Percentiles rank a stretch among this genome's conserved stretches.
Evolutionary conservation across 53 echinoderm and acorn worm species (phyloP).

Genomic region (Arbacia lixula): DNA sequence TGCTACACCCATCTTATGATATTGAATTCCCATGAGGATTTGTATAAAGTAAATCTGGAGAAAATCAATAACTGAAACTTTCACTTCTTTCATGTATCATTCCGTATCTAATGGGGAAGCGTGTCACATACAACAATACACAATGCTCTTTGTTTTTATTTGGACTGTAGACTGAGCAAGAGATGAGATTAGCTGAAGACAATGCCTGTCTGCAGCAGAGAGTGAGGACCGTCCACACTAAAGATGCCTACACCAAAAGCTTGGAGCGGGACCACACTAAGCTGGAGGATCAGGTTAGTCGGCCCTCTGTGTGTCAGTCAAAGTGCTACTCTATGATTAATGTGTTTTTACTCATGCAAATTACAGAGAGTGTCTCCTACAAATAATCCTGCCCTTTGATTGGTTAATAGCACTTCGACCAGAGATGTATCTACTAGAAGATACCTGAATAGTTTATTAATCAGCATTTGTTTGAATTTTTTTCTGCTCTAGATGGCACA

Average conservation of each 20-base stretch:
- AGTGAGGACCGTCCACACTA: slow-evolving; percentile 64
- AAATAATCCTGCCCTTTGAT: too few relatives aligned
- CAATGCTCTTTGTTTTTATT: neutral
- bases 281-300: slow-evolving; percentile 71
- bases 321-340: too few relatives aligned
- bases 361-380: too few relatives aligned
- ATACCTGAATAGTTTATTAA: neutral
- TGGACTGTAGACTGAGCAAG: slow-evolving; percentile 70
- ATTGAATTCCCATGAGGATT: neutral
- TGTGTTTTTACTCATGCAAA: too few relatives aligned
- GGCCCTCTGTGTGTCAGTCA: too few relatives aligned
- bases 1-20: neutral
- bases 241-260: slow-evolving; percentile 66
- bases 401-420: too few relatives aligned
- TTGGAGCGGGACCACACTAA: slow-evolving; percentile 76
- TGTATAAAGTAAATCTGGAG: too few relatives aligned
- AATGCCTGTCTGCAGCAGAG: slow-evolving; percentile 74
- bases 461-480: neutral
- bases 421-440: too few relatives aligned
- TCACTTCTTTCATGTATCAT: too few relatives aligned
- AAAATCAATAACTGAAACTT: too few relatives aligned
- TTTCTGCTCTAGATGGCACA: slow-evolving; percentile 70
- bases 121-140: neutral
- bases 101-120: too few relatives aligned
- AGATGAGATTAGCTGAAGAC: slow-evolving; percentile 80